phyloP scores from a whole-genome alignment of 2,888 invertebrate genomes.

The Pantelozetes paolii region DNA sequence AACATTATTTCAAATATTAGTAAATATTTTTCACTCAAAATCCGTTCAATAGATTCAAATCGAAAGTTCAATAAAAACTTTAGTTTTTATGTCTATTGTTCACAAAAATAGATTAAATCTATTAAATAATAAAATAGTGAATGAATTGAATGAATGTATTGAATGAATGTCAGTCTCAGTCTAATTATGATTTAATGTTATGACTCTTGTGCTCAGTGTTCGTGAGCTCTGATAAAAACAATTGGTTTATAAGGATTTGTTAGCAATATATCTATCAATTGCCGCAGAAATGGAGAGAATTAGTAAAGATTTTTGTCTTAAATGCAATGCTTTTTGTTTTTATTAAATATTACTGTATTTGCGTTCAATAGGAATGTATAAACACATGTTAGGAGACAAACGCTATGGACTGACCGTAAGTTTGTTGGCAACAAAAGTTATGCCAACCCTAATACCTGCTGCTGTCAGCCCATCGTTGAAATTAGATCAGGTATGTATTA shows the following conservation, averaged over 20 bases:
- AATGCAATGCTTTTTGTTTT: too few species aligned
- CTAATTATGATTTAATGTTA: conserved; percentile 3
- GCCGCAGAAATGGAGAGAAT: not conserved
- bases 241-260: conserved; percentile 16
- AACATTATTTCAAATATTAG: not conserved
- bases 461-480: conserved; percentile 81
- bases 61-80: not conserved
- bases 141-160: too few species aligned
- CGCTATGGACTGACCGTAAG: conserved; percentile 83
- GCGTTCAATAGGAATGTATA: conserved; percentile 71
- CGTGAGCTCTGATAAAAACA: not conserved
- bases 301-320: not conserved
- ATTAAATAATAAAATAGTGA: not conserved
- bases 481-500: conserved; percentile 66
- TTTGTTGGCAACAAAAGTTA: conserved; percentile 86
- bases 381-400: conserved; percentile 80
- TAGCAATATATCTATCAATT: conserved; percentile 1
- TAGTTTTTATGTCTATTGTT: not conserved
- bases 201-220: not conserved
- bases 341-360: too few species aligned
- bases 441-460: conserved; percentile 86
- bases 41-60: too few species aligned
- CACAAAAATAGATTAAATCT: not conserved
- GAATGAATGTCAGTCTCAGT: too few species aligned
- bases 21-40: not conserved